Conservation (phyloP, 1,140 invertebrate species). For the Drosophila burlai region DNA sequence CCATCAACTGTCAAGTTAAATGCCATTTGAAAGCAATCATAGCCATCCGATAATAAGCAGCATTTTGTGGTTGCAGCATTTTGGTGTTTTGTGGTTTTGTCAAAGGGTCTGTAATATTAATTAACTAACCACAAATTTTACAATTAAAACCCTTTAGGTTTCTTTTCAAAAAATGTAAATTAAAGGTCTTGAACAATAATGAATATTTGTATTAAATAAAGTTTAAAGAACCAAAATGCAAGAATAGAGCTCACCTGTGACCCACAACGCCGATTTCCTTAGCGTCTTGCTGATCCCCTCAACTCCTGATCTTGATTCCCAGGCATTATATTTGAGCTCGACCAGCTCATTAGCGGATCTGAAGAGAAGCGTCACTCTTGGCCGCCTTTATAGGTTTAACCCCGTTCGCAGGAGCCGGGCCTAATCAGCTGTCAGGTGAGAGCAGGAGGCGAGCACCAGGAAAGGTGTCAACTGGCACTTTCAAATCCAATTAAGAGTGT, state of each 20-base stretch:
- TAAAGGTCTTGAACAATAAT: neutral
- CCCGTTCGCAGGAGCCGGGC: constrained; percentile 58
- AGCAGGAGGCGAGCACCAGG: constrained; percentile 4
- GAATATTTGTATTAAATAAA: neutral
- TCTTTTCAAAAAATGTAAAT: neutral
- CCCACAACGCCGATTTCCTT: neutral
- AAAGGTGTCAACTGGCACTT: constrained; percentile 68
- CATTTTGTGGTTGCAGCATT: constrained; percentile 38
- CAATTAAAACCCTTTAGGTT: neutral
- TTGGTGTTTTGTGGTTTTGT: constrained; percentile 30
- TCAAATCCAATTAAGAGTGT: constrained; percentile 83
- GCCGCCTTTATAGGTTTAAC: constrained; percentile 50
- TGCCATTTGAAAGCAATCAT: constrained; percentile 31
- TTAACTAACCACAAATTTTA: too few species aligned
- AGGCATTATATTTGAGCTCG: constrained; percentile 55
- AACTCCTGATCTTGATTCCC: constrained; percentile 13
- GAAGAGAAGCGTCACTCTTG: constrained; percentile 18
- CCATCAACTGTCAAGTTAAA: constrained; percentile 38
- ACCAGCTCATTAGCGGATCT: constrained; percentile 49
- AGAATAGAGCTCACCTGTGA: neutral
- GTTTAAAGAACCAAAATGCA: too few species aligned
- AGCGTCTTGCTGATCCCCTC: neutral
- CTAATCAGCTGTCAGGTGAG: constrained; percentile 72
- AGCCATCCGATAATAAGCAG: constrained; percentile 12
- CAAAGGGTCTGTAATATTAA: neutral